A percentile compares a stretch with the other conserved stretches of the same genome.
phyloP scores from a whole-genome alignment of 2,888 invertebrate genomes.

The Cantharis rufa region DNA sequence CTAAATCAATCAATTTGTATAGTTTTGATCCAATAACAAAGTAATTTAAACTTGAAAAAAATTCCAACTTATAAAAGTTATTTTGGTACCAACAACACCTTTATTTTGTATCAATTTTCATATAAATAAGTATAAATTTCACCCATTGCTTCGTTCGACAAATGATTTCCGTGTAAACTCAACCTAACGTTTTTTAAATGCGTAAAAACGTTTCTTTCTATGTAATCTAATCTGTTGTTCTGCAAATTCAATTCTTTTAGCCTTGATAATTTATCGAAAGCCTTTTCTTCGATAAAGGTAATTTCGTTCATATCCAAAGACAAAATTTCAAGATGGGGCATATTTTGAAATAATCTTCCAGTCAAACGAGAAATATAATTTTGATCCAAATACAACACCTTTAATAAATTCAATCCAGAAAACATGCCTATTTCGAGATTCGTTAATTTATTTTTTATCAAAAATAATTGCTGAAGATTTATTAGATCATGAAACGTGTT shows the following conservation, averaged over 20 bases:
- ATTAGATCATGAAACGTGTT: slow-evolving; percentile 12
- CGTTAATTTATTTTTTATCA: slow-evolving; percentile 7
- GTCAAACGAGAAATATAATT: slow-evolving; percentile 13
- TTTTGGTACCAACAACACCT: neutral
- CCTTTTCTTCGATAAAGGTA: slow-evolving; percentile 7
- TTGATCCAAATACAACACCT: slow-evolving; percentile 11
- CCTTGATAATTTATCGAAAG: slow-evolving; percentile 2
- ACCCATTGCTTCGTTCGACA: slow-evolving; percentile 5
- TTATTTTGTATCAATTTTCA: neutral
- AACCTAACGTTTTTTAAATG: slow-evolving; percentile 7
- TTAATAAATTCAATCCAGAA: slow-evolving; percentile 8
- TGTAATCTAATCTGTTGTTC: slow-evolving; percentile 14
- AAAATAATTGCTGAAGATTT: slow-evolving; percentile 4
- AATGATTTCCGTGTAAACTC: slow-evolving; percentile 15
- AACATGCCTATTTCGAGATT: slow-evolving; percentile 13
- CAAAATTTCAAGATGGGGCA: slow-evolving; percentile 13
- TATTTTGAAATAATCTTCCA: slow-evolving; percentile 6
- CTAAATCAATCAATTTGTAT: too few relatives aligned
- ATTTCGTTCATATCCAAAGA: slow-evolving; percentile 15
- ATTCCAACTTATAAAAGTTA: too few relatives aligned
- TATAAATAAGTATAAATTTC: slow-evolving; percentile 9
- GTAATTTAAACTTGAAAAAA: too few relatives aligned
- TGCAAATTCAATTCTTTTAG: slow-evolving; percentile 20
- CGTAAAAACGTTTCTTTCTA: slow-evolving; percentile 9
- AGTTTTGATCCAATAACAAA: too few relatives aligned